These are phyloP conservation scores for Acanthopleura granulata DNA, from an alignment of 2,888 invertebrate genomes.

Conservation along the genomic window DNA sequence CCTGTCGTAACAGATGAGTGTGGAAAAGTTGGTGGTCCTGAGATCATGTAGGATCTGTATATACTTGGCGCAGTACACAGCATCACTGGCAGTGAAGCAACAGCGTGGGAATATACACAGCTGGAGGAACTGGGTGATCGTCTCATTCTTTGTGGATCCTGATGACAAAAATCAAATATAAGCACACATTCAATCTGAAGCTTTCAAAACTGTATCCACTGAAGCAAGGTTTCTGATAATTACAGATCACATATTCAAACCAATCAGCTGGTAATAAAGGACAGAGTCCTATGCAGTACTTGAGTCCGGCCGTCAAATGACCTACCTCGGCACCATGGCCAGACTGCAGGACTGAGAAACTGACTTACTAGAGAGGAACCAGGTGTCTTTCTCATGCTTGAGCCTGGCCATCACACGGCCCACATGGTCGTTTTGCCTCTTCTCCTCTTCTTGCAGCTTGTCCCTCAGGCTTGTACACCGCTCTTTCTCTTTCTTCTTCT, in stretches of 20 bases:
- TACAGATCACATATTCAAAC: too few species aligned
- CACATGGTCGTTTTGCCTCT: slow-evolving; percentile 94
- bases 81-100: slow-evolving; percentile 95
- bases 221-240: too few species aligned
- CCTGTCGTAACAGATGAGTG: slow-evolving; percentile 95
- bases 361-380: slow-evolving; percentile 68
- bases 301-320: too few species aligned
- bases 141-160: slow-evolving; percentile 94
- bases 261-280: too few species aligned
- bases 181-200: too few species aligned
- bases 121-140: slow-evolving; percentile 95
- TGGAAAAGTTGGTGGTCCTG: slow-evolving; percentile 97
- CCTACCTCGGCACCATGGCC: too few species aligned
- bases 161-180: neutral
- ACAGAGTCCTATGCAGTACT: too few species aligned
- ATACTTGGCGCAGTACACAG: slow-evolving; percentile 97
- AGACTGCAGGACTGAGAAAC: too few species aligned
- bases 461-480: slow-evolving; percentile 89
- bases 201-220: too few species aligned
- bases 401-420: slow-evolving; percentile 82
- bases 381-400: slow-evolving; percentile 71
- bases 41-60: slow-evolving; percentile 94
- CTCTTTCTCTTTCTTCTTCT: slow-evolving; percentile 95
- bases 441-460: slow-evolving; percentile 93
- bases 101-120: slow-evolving; percentile 97